Base-by-base conservation (phyloP, 2,797 vertebrate genomes). In the Intellagama lesueurii region DNA sequence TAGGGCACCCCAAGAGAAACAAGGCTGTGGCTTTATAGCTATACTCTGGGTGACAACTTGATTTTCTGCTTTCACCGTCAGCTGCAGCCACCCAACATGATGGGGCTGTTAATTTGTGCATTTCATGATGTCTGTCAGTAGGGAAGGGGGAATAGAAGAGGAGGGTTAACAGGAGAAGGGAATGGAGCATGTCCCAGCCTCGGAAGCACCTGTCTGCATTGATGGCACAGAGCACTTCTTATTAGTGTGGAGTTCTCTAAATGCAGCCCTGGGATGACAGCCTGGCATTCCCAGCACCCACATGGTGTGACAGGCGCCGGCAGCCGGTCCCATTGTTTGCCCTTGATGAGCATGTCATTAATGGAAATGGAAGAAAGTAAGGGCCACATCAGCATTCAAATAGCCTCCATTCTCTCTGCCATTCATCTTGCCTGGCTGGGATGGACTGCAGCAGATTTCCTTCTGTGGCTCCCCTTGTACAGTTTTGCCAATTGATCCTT, bases 311-410 rank as follows among this genome's bases (percentile, higher is more conserved):
- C 98, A 98, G 97, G 97, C 97, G 94, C 97, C 97, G 97, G 97
- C 97, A 98, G 98, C 97, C 95, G 97, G 97, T 97, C 97, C 97
- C 96, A 98, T 98, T 98, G 97, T 98, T 97, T 97, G 97, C 96
- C 97, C 97, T 98, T 98, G 98, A 99, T 98, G 97, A 98, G 97
- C 97, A 97, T 98, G 98, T 98, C 97, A 98, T 98, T 98, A 98
- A 98, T 98, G 98, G 97, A 98, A 98, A 98, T 97, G 96, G 97
- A 97, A 98, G 97, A 98, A 98, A 97, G 97, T 97, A 96, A 97
- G 97, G 97, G 96, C 97, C 97, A 97, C 97, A 98, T 99, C 98
- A 98, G 97, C 98, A 98, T 98, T 98, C 98, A 98, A 98, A 98
- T 98, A 98, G 97, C 97, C 97, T 98, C 97, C 97, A 97, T 97